Evolutionary conservation across 2,797 vertebrate genomes (phyloP), one percentile per base, ranked within the genome.

Genomic region (Spinus pinus): DNA sequence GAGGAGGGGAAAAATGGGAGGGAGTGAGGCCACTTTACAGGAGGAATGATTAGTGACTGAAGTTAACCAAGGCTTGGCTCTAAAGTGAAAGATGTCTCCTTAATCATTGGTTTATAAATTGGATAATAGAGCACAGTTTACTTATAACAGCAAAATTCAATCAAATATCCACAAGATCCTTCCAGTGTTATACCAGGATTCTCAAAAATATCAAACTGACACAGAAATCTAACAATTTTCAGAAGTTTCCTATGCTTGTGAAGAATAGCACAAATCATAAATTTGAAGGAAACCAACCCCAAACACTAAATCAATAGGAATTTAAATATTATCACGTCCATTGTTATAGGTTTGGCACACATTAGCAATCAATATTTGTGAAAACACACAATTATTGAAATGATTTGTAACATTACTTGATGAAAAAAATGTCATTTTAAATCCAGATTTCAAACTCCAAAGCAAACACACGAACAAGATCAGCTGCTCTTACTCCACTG

Each of bases 101-200:
- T n/a, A 67, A 25, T 20, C 31, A 8, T 6, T 69, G 4, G 10
- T 78, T 82, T 46, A 72, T 58, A 23, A 65, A 77, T 50, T 14
- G 4, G 13, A 42, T 33, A 49, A 56, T 24, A 27, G 3, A 2
- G 6, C 22, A 50, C 0, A 0, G 4, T n/a, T 89, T 35, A 39
- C 11, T 41, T 39, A 17, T 2, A 12, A 47, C 2, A 53, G 6
- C 18, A 85, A 53, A 82, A 61, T 62, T 19, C 2, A 3, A 42
- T 57, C 15, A 75, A 47, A 46, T 31, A 78, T 54, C 8, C 23
- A 67, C 22, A 4, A 41, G 3, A 8, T 31, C 22, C 16, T 77
- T 86, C 18, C 49, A 58, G 5, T 31, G 3, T 39, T 58, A 22
- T 10, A 87, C 4, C 13, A 73, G n/a, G 19, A 69, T 65, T 73